Percentiles rank a stretch among this genome's conserved stretches.
Conservation (phyloP, 2,113 vertebrate genomes). For the Indicator indicator region DNA sequence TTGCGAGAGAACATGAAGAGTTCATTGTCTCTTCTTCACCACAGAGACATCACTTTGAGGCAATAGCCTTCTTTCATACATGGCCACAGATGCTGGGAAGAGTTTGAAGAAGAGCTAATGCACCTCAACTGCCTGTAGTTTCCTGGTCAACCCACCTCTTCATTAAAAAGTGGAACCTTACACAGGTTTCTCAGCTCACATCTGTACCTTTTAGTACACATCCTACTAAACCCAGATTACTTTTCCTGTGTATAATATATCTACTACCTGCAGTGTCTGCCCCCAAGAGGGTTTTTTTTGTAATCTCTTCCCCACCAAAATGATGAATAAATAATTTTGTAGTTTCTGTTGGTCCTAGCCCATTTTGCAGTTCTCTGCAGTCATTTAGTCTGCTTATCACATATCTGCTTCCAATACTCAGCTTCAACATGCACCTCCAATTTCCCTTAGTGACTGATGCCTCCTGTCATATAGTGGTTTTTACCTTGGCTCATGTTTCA, state of each 20-base stretch:
- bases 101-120: neutral
- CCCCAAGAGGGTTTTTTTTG: neutral
- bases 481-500: neutral
- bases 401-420: neutral
- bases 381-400: neutral
- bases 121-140: neutral
- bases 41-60: neutral
- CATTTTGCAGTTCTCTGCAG: neutral
- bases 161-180: neutral
- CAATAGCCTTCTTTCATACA: neutral
- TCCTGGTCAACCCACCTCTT: neutral
- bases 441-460: neutral
- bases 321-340: neutral
- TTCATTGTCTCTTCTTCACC: neutral
- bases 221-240: neutral
- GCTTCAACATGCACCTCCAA: neutral
- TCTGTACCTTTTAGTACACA: neutral
- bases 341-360: neutral
- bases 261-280: neutral
- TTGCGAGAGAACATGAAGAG: neutral
- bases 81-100: neutral
- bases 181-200: neutral
- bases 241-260: neutral
- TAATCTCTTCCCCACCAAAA: neutral
- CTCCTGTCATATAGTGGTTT: neutral